Conservation (phyloP, 2,797 vertebrate species). For the Ispidina picta region DNA sequence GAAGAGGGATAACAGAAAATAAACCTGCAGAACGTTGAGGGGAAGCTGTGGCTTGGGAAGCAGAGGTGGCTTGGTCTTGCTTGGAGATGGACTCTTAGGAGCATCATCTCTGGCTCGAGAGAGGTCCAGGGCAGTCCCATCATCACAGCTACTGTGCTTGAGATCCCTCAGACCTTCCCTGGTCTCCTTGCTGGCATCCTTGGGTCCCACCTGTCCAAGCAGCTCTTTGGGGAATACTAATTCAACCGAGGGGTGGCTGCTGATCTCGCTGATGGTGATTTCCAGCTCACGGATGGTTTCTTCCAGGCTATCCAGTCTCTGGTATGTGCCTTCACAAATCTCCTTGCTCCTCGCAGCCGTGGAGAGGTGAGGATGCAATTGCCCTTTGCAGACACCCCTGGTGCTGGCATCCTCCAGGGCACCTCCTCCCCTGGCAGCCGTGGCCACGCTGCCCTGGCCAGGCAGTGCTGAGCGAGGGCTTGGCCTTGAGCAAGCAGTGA, state of each 20-base stretch:
- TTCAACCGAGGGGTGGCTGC: conserved; percentile 69
- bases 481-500: neutral
- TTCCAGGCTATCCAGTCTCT: conserved; percentile 88
- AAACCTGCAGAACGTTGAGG: conserved; percentile 78
- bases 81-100: neutral
- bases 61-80: conserved; percentile 78
- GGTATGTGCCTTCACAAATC: conserved; percentile 81
- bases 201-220: neutral
- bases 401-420: accelerated
- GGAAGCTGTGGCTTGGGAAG: conserved; percentile 84
- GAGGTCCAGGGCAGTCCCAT: neutral
- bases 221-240: conserved; percentile 6
- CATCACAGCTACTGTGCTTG: neutral
- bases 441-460: neutral
- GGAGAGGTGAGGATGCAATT: neutral
- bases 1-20: conserved; percentile 60
- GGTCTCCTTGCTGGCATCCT: neutral
- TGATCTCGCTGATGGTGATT: conserved; percentile 87
- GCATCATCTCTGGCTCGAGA: neutral
- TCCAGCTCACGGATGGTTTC: conserved; percentile 92
- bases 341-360: conserved; percentile 41
- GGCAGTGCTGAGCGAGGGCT: accelerated
- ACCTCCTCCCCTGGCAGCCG: neutral
- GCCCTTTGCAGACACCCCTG: neutral
- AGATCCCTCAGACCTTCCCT: neutral